Evolutionary conservation across 2,113 vertebrate genomes (phyloP).

Genomic region (Anhinga anhinga): DNA sequence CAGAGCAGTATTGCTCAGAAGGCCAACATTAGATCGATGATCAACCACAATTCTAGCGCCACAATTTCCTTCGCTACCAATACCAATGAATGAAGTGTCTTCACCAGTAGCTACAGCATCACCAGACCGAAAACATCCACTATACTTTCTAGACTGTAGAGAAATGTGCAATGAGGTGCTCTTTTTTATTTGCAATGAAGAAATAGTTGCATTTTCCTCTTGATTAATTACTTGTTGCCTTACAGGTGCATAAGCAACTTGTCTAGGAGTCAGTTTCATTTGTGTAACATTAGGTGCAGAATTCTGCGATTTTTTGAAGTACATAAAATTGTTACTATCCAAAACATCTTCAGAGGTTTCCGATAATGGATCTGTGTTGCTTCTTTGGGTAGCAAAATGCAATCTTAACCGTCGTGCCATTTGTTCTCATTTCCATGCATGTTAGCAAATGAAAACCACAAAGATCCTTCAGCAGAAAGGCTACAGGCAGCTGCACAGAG

Average conservation of each 20-base stretch:
- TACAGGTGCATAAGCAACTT: conserved; percentile 68
- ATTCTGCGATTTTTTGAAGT: conserved; percentile 68
- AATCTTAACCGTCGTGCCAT: conserved; percentile 91
- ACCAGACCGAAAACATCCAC: conserved; percentile 57
- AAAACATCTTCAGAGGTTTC: conserved; percentile 82
- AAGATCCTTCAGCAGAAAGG: conserved; percentile 54
- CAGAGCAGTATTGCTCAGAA: conserved; percentile 5
- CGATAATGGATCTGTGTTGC: conserved; percentile 88
- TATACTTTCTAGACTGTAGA: conserved; percentile 78
- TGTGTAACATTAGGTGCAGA: conserved; percentile 74
- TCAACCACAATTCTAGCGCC: background rate
- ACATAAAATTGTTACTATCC: conserved; percentile 63
- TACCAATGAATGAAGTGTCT: conserved; percentile 12
- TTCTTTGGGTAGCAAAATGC: conserved; percentile 91
- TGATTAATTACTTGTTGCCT: conserved; percentile 73
- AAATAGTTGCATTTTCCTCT: conserved; percentile 70
- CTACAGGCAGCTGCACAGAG: conserved; percentile 80
- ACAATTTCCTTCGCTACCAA: conserved; percentile 4
- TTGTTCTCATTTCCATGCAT: conserved; percentile 84
- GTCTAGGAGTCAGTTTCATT: conserved; percentile 82
- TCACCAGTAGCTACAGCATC: background rate
- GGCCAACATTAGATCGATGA: background rate
- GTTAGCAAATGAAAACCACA: conserved; percentile 74
- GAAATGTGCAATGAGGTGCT: conserved; percentile 88
- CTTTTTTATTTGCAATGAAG: conserved; percentile 82